These are phyloP conservation scores for Siniperca obscura DNA, from an alignment of 2,797 vertebrate genomes.

Conservation along the genomic window DNA sequence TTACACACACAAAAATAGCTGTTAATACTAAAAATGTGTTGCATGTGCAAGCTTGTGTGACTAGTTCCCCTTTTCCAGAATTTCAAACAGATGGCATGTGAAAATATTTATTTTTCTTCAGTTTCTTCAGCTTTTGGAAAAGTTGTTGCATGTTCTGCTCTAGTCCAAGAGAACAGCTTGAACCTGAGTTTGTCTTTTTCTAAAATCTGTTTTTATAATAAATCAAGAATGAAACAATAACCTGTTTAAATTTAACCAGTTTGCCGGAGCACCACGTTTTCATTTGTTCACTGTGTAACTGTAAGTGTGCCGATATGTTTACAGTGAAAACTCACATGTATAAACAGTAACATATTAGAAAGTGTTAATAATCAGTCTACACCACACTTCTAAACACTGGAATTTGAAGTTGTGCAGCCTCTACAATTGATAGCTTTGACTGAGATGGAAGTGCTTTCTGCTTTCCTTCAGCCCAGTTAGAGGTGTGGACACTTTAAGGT, in stretches of 20 bases:
- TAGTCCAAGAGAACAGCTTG: constrained; percentile 14
- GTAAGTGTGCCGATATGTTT: not conserved
- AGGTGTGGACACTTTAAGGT: not conserved
- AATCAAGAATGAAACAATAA: constrained; percentile 12
- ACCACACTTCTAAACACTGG: not conserved
- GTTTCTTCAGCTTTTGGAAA: constrained; percentile 3
- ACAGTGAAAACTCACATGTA: not conserved
- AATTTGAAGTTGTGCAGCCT: not conserved
- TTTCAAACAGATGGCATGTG: constrained; percentile 46
- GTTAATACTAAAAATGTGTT: constrained; percentile 6
- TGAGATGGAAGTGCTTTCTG: not conserved
- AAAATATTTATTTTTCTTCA: constrained; percentile 7
- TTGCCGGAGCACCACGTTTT: not conserved
- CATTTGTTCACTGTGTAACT: not conserved
- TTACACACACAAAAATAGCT: not conserved
- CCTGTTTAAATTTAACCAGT: not conserved
- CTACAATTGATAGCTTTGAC: not conserved
- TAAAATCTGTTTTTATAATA: not conserved
- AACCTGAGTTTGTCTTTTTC: not conserved
- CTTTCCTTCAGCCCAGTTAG: not conserved
- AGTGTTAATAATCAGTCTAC: not conserved
- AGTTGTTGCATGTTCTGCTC: not conserved
- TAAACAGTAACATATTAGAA: not conserved
- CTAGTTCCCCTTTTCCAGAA: not conserved
- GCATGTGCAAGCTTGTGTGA: not conserved